Evolutionary conservation across 2,113 vertebrate species (phyloP).

Genomic region (Nestor notabilis): DNA sequence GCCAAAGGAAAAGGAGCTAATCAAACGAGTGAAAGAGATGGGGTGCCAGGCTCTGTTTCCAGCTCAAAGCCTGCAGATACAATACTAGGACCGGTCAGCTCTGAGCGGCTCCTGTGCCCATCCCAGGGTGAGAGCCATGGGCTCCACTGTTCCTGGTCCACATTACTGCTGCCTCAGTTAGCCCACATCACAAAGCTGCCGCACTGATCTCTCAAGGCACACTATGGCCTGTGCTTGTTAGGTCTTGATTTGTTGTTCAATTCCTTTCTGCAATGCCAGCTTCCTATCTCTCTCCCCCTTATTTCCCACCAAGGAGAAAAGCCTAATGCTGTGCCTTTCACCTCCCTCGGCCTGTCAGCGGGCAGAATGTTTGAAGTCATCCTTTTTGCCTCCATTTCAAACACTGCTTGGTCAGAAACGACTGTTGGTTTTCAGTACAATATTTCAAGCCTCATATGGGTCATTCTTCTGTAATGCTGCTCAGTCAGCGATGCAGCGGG

Average conservation of each 20-base stretch:
- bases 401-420: constrained; percentile 11
- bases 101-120: background rate
- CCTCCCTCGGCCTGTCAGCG: background rate
- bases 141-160: background rate
- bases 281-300: constrained; percentile 6
- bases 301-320: constrained; percentile 39
- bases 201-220: background rate
- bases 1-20: constrained; percentile 43
- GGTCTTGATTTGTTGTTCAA: background rate
- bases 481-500: background rate
- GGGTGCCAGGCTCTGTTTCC: background rate
- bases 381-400: constrained; percentile 22
- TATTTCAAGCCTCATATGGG: background rate
- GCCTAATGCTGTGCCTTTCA: constrained; percentile 39
- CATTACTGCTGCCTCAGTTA: constrained; percentile 29
- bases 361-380: constrained; percentile 31
- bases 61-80: background rate
- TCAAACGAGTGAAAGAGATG: background rate
- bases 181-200: background rate
- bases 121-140: background rate
- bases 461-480: fast-evolving
- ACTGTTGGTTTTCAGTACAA: background rate
- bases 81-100: background rate
- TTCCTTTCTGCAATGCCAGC: background rate
- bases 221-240: background rate